These are phyloP conservation scores for Spinibarbus caldwelli DNA, from an alignment of 2,797 vertebrate genomes.

Conservation along the genomic window DNA sequence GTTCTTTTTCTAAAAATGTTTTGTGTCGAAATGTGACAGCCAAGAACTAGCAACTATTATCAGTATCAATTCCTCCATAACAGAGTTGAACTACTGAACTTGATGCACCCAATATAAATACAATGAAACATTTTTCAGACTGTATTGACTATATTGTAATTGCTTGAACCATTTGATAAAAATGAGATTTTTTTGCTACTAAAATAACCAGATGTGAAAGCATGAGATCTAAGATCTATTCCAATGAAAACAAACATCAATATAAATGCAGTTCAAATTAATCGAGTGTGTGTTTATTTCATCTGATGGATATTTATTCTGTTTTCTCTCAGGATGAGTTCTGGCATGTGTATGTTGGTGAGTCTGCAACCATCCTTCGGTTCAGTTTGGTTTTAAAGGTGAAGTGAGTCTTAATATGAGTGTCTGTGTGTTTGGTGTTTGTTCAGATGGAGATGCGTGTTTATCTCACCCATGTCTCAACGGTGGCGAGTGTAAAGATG, in stretches of 20 bases:
- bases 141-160: no score
- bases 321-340: constrained; percentile 81
- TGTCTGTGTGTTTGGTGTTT: not conserved
- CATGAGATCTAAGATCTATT: not conserved
- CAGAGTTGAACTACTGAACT: not conserved
- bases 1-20: not conserved
- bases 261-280: not conserved
- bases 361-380: constrained; percentile 59
- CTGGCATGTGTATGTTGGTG: constrained; percentile 88
- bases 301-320: not conserved
- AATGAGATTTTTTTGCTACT: no score
- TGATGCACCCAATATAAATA: not conserved
- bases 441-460: constrained; percentile 86
- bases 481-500: constrained; percentile 82
- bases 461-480: constrained; percentile 81
- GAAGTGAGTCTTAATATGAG: not conserved
- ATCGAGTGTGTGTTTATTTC: not conserved
- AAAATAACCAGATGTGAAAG: not conserved
- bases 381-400: not conserved
- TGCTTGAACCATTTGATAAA: not conserved
- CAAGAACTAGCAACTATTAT: not conserved
- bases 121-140: not conserved
- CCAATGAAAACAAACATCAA: not conserved
- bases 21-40: not conserved
- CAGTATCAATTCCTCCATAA: not conserved